Percentiles rank a stretch among this genome's conserved stretches.
phyloP scores from a whole-genome alignment of 30 jellyfish, hydroid and myxozoan species.

The Aurelia sp. region DNA sequence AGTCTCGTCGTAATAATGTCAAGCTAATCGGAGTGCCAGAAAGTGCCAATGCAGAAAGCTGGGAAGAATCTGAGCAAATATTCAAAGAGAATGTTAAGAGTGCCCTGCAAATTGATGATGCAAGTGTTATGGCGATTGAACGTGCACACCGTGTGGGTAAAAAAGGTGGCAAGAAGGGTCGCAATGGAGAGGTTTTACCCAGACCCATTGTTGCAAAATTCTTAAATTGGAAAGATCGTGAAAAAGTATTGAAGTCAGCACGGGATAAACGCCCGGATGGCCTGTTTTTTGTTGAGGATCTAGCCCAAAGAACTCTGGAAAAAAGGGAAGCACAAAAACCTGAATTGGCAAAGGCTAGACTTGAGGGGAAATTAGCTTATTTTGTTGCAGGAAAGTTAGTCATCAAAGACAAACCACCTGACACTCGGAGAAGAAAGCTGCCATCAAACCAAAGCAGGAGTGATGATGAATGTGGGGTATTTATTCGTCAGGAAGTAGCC shows the following conservation, averaged over 20 bases:
- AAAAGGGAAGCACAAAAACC: not conserved
- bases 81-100: constrained; percentile 24
- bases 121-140: constrained; percentile 32
- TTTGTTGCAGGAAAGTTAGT: constrained; percentile 49
- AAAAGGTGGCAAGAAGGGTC: constrained; percentile 27
- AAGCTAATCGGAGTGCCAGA: constrained; percentile 48
- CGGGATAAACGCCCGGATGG: too few species aligned
- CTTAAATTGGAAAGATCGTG: too few species aligned
- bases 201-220: constrained; percentile 4
- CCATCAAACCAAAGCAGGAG: not conserved
- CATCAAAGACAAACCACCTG: constrained; percentile 50
- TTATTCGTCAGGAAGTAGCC: too few species aligned
- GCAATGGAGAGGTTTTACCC: constrained; percentile 47
- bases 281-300: too few species aligned
- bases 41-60: constrained; percentile 51
- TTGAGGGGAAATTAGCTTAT: constrained; percentile 23
- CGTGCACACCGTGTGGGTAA: constrained; percentile 37
- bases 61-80: constrained; percentile 33
- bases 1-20: constrained; percentile 24
- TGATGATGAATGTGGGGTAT: too few species aligned
- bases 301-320: too few species aligned
- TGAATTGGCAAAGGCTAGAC: constrained; percentile 33
- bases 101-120: constrained; percentile 12
- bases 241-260: too few species aligned
- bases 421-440: constrained; percentile 17